Base-by-base conservation (phyloP, 2,797 vertebrate species). In the Microhierax caerulescens region DNA sequence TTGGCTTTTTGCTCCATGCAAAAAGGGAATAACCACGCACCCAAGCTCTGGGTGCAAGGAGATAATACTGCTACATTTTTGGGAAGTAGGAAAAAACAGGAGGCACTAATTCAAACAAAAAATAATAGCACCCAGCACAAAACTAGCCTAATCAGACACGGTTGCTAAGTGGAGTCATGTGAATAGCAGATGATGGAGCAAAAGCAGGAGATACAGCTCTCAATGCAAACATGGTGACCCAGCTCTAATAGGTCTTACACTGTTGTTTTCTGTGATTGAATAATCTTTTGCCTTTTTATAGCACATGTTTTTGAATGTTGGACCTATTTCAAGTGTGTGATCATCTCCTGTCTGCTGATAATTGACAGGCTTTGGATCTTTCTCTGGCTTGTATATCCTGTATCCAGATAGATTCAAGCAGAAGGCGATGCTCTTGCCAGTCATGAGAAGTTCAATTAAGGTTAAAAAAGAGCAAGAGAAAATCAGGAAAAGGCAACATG, bases 301-400 rank as follows among this genome's bases (percentile, higher is more conserved):
- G 68, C 37, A 36, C 53, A 32, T 32, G 21, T 9, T 95, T 95
- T 91, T 37, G 82, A 92, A 70, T 18, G 53, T 7, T 94, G 93
- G 84, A 78, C 4, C 3, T 32, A 7, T 61, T 93, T 93, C 94
- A 94, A 85, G 57, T 57, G 41, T 6, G 7, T 72, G 80, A 83
- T 86, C 32, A 5, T 94, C 68, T 77, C 68, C 53, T 61, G 72
- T 47, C 89, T 88, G 81, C 72, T 43, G 41, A 9, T 81, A 90
- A 88, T 32, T 86, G 96, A 90, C 84, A 72, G 79, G 86, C 45
- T 93, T 94, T 85, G 93, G 82, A 53, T 96, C 86, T 75, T 92
- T 57, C 77, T 73, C 67, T 92, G 85, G 47, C 39, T 91, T 70
- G 51, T 36, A 14, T 59, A 32, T 43, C 59, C 67, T n/a, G 21